A percentile compares a stretch with the other conserved stretches of the same genome.
phyloP scores from a whole-genome alignment of 2,113 vertebrate genomes.

The Sebastes schlegelii region DNA sequence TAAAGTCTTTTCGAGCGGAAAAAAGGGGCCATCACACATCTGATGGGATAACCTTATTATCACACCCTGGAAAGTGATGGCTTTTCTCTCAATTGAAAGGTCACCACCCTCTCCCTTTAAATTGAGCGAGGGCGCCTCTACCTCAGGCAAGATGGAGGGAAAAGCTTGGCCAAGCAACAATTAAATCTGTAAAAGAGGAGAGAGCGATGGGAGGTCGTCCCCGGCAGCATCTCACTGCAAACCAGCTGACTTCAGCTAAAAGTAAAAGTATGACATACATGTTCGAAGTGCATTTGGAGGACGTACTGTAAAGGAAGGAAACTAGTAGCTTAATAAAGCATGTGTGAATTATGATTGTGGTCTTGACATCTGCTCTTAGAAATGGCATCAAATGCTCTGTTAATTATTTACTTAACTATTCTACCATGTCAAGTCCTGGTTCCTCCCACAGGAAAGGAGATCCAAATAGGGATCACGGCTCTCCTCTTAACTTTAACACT shows the following conservation, averaged over 20 bases:
- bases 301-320: background rate
- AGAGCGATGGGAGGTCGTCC: constrained; percentile 20
- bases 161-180: constrained; percentile 65
- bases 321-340: background rate
- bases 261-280: constrained; percentile 6
- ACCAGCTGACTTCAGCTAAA: constrained; percentile 59
- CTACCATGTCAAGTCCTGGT: background rate
- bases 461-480: background rate
- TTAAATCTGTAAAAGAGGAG: constrained; percentile 53
- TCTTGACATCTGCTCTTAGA: background rate
- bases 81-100: constrained; percentile 64
- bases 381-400: background rate
- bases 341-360: background rate
- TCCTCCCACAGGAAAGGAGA: background rate
- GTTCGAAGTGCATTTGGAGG: background rate
- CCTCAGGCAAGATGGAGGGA: constrained; percentile 42
- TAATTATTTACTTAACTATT: background rate
- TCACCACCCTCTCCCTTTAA: constrained; percentile 55
- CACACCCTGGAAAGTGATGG: constrained; percentile 48
- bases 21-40: constrained; percentile 36
- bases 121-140: constrained; percentile 33
- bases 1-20: constrained; percentile 25
- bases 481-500: background rate
- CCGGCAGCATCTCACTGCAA: background rate
- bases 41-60: constrained; percentile 54